A percentile compares a stretch with the other conserved stretches of the same genome.
These are phyloP conservation scores for Zygaena filipendulae DNA, from an alignment of 2,888 invertebrate genomes.

Conservation along the genomic window DNA sequence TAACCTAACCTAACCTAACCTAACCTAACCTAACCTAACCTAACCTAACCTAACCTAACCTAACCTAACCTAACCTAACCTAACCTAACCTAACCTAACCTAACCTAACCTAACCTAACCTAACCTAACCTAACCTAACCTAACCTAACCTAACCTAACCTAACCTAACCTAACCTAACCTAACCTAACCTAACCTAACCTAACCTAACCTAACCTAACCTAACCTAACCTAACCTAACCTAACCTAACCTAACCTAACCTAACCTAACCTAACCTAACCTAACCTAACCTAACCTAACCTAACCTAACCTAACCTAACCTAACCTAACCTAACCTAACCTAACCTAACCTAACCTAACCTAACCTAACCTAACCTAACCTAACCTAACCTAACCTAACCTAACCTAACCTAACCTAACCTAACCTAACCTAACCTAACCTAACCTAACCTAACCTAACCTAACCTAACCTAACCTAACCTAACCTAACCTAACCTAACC, in stretches of 20 bases:
- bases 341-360: constrained; percentile 11
- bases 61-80: constrained; percentile 15
- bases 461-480: constrained; percentile 11
- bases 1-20: constrained; percentile 15
- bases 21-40: constrained; percentile 15
- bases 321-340: constrained; percentile 11
- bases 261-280: constrained; percentile 12
- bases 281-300: constrained; percentile 11
- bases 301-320: constrained; percentile 11
- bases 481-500: constrained; percentile 13
- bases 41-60: constrained; percentile 15
- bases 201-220: constrained; percentile 11
- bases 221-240: constrained; percentile 14
- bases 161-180: constrained; percentile 12
- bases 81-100: constrained; percentile 11
- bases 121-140: constrained; percentile 15
- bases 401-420: constrained; percentile 10
- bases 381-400: constrained; percentile 9
- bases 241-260: constrained; percentile 14
- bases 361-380: constrained; percentile 5
- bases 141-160: constrained; percentile 7
- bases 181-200: constrained; percentile 9
- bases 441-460: constrained; percentile 10
- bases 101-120: constrained; percentile 15
- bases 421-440: constrained; percentile 12